phyloP scores from a whole-genome alignment of 2,888 invertebrate genomes.

The Epinotia brunnichana region DNA sequence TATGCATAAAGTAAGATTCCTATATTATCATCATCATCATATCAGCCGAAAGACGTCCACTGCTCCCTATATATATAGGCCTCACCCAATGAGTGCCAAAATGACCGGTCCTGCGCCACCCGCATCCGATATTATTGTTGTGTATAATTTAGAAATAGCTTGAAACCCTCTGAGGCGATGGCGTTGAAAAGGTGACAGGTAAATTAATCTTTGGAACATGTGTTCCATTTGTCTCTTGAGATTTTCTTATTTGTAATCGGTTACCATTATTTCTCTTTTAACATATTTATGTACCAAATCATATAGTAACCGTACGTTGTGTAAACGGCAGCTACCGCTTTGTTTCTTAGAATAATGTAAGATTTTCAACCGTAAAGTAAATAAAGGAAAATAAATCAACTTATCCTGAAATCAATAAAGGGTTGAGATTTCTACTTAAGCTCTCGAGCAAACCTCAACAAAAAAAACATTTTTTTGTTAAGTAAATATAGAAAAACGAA shows the following conservation, averaged over 20 bases:
- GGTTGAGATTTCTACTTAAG: background rate
- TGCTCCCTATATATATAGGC: no score
- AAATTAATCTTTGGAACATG: slow-evolving; percentile 5
- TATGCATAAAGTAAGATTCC: no score
- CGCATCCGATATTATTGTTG: background rate
- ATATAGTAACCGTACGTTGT: slow-evolving; percentile 24
- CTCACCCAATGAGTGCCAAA: no score
- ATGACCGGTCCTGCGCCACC: no score
- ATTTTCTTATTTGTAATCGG: slow-evolving; percentile 21
- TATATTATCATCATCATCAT: no score
- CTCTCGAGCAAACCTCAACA: no score
- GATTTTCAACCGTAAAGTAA: slow-evolving; percentile 24
- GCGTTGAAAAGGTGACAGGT: background rate
- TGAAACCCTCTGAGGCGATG: no score
- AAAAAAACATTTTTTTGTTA: no score
- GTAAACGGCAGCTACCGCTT: slow-evolving; percentile 39
- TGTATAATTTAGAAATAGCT: background rate
- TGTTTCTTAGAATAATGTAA: slow-evolving; percentile 7
- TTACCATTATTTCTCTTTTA: slow-evolving; percentile 38
- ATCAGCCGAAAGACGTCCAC: no score
- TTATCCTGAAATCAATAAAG: no score
- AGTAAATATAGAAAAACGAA: background rate
- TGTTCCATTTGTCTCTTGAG: slow-evolving; percentile 5
- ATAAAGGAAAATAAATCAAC: no score
- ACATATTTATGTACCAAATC: slow-evolving; percentile 35